phyloP scores from a whole-genome alignment of 2,797 vertebrate species.

The Carcharodon carcharias region DNA sequence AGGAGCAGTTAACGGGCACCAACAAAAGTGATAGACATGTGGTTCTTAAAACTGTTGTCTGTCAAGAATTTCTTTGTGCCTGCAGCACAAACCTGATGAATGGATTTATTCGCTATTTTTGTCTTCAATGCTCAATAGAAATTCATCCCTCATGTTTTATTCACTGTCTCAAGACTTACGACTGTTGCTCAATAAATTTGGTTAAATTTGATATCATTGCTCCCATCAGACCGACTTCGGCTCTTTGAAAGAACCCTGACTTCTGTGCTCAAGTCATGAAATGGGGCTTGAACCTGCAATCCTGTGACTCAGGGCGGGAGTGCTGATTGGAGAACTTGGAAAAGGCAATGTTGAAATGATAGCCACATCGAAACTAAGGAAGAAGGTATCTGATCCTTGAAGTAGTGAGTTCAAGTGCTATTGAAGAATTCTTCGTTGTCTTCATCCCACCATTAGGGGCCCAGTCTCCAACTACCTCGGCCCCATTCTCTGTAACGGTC shows the following conservation, averaged over 20 bases:
- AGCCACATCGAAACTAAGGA: not conserved
- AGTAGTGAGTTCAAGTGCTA: not conserved
- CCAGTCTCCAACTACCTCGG: not conserved
- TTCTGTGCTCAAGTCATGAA: too few species aligned
- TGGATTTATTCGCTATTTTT: not conserved
- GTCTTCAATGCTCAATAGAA: not conserved
- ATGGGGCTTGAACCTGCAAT: too few species aligned
- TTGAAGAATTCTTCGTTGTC: not conserved
- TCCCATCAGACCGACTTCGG: too few species aligned
- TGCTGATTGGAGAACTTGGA: not conserved
- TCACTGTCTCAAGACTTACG: not conserved
- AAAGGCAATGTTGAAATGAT: not conserved
- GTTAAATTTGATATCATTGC: not conserved
- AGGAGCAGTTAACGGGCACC: not conserved
- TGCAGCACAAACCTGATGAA: not conserved
- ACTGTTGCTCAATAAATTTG: not conserved
- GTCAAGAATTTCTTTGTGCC: not conserved
- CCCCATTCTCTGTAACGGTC: not conserved
- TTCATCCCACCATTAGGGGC: not conserved
- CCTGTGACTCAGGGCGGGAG: too few species aligned
- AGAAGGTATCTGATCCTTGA: not conserved
- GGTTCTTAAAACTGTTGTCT: not conserved
- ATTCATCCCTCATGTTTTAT: slow-evolving; percentile 13
- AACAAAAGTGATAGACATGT: not conserved
- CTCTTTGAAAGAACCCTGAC: too few species aligned